Evolutionary conservation across 1,140 invertebrate species (phyloP), one percentile per base, ranked within the genome.

Genomic region (Drosophila bocki): DNA sequence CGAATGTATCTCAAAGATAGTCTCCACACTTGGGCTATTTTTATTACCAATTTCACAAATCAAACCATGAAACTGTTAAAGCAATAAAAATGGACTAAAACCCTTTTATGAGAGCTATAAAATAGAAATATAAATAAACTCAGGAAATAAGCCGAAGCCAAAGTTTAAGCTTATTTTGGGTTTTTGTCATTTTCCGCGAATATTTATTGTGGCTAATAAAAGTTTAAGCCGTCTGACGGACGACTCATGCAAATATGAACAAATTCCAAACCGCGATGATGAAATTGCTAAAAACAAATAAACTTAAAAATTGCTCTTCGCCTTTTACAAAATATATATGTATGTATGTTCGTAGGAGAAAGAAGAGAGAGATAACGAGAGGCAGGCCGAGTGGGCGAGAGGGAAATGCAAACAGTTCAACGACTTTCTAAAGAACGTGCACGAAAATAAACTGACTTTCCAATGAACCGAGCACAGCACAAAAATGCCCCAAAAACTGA

Each of bases 401-500:
- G 51, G 56, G 59, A 59, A 54, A 61, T 32, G 57, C 19, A 77
- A 47, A 71, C 67, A 50, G 69, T 72, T 72, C 69, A 72, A 72
- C 69, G 69, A 72, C 67, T 72, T 71, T 72, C 69, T 72, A 59
- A 72, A 71, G 75, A 78, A 77, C 56, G 44, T 76, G 70, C 53
- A 75, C 74, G 44, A 56, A 75, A 76, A 76, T 75, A 76, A 76
- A 71, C 67, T 32, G 67, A 71, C 69, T 72, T 72, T 72, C 69
- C 69, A 72, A 72, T 72, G 67, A 71, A 72, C 69, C 65, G 53
- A 58, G 37, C 51, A 58, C 69, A 48, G 64, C 50, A 72, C 65
- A 71, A 71, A 54, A 71, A 71, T 58, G 44, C 69, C 48, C 53
- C 64, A 71, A 72, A 54, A 72, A 54, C 51, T 72, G 67, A 72